A percentile compares a stretch with the other conserved stretches of the same genome.
These are phyloP conservation scores for Regulus satrapa DNA, from an alignment of 2,113 vertebrate genomes.

Conservation along the genomic window DNA sequence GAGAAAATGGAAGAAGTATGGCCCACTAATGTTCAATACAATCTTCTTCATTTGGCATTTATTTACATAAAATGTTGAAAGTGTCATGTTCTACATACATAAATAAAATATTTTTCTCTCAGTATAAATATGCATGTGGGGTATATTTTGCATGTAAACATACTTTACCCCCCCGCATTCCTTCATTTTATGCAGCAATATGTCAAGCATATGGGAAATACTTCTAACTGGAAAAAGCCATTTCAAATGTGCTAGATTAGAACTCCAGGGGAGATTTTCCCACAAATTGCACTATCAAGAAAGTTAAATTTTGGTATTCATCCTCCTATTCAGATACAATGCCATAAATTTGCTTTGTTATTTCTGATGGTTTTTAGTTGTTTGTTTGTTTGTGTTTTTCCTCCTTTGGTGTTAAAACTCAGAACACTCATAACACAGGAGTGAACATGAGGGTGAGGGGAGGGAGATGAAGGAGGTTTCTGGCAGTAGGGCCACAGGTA, in stretches of 20 bases:
- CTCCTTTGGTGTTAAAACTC: neutral
- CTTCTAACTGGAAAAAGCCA: neutral
- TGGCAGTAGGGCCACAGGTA: neutral
- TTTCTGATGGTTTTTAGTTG: neutral
- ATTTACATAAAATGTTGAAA: constrained; percentile 18
- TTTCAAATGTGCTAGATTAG: neutral
- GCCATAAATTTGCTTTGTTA: neutral
- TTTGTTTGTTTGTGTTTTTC: neutral
- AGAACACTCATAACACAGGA: neutral
- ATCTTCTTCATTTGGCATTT: constrained; percentile 10
- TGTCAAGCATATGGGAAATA: constrained; percentile 21
- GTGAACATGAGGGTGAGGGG: neutral
- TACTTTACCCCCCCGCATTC: neutral
- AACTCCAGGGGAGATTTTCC: neutral
- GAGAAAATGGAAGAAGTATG: neutral
- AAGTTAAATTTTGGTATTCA: neutral
- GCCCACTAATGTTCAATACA: neutral
- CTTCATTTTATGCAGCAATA: neutral
- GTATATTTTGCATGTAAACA: constrained; percentile 5
- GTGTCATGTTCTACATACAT: neutral
- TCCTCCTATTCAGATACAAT: neutral
- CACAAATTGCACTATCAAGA: neutral
- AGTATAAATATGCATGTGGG: constrained; percentile 8
- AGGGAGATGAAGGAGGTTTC: neutral
- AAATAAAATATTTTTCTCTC: constrained; percentile 3